Conservation (phyloP, 2,113 vertebrate genomes). For the Phyllostomus hastatus region DNA sequence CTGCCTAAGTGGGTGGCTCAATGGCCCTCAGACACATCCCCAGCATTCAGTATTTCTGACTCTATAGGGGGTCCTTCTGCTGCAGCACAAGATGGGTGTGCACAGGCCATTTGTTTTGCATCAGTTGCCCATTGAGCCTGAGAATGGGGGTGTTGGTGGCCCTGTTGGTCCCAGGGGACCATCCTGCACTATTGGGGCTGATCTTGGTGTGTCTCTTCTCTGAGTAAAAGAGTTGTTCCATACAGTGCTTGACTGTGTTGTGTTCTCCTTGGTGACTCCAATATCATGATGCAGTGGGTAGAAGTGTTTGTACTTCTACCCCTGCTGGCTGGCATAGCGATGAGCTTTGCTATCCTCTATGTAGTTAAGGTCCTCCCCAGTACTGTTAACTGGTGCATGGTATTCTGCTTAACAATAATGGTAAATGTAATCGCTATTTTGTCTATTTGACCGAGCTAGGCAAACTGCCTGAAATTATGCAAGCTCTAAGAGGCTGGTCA, state of each 20-base stretch:
- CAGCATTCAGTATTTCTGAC: neutral
- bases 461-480: neutral
- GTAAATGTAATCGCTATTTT: neutral
- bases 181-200: neutral
- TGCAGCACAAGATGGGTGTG: neutral
- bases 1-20: neutral
- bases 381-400: accelerated
- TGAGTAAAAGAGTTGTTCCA: neutral
- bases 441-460: neutral
- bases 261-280: neutral
- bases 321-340: neutral
- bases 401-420: neutral
- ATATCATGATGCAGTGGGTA: neutral
- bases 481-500: neutral
- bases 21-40: neutral
- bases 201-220: neutral
- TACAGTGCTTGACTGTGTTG: no score
- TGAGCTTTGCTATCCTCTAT: neutral
- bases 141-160: neutral
- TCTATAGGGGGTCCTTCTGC: neutral
- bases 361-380: neutral
- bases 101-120: no score
- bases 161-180: neutral
- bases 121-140: no score
- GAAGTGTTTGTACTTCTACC: neutral